Percentiles rank a stretch among this genome's conserved stretches.
Evolutionary conservation across 2,888 invertebrate species (phyloP).

Genomic region (Neocrepidodera transversa): DNA sequence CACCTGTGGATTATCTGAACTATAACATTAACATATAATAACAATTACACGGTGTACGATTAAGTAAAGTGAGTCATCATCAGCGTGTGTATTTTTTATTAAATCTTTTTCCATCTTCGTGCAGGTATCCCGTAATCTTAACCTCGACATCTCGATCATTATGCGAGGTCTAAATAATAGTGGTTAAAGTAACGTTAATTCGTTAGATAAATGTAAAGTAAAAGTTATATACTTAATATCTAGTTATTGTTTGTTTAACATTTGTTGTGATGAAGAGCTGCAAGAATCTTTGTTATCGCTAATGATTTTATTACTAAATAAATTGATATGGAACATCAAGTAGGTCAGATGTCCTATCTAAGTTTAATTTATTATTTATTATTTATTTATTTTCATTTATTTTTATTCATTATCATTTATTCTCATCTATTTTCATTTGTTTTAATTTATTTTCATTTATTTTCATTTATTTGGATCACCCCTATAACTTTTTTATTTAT

Average conservation of each 20-base stretch:
- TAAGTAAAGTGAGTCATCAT: conserved; percentile 8
- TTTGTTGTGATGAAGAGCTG: too few species aligned
- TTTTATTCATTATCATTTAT: too few species aligned
- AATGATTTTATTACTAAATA: too few species aligned
- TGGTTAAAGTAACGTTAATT: conserved; percentile 6
- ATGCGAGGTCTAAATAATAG: conserved; percentile 19
- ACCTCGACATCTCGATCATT: conserved; percentile 27
- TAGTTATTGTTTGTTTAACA: not conserved
- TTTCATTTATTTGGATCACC: too few species aligned
- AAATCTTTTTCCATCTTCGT: conserved; percentile 12
- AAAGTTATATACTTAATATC: conserved; percentile 3
- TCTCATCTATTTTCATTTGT: too few species aligned
- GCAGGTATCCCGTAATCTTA: not conserved
- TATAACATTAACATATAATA: not conserved
- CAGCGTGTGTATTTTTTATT: conserved; percentile 1
- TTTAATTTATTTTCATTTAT: too few species aligned
- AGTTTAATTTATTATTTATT: too few species aligned
- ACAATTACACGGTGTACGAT: not conserved
- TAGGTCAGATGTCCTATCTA: too few species aligned
- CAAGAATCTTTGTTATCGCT: too few species aligned
- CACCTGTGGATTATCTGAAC: not conserved
- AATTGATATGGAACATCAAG: too few species aligned
- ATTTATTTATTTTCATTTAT: too few species aligned
- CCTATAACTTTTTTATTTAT: too few species aligned
- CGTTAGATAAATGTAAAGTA: not conserved